Percentiles rank a stretch among this genome's conserved stretches.
Conservation (phyloP, 2,888 invertebrate genomes). For the Hirudinaria manillensis region DNA sequence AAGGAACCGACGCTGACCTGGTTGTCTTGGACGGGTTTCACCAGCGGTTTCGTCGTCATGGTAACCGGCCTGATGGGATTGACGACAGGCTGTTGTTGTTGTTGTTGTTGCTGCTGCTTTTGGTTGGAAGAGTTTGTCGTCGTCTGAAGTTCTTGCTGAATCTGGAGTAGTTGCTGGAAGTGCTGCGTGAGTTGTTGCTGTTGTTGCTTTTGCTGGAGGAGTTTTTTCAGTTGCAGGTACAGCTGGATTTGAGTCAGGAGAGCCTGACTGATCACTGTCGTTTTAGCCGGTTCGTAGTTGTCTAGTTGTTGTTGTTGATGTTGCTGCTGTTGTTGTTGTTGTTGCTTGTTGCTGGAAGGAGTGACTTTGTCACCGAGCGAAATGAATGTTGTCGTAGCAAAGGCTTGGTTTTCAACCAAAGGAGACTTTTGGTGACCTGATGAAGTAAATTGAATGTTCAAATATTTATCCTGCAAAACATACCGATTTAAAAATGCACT, state of each 20-base stretch:
- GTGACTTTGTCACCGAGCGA: too few relatives aligned
- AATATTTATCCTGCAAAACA: too few relatives aligned
- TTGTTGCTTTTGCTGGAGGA: not conserved
- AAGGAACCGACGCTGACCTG: not conserved
- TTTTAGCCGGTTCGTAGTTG: not conserved
- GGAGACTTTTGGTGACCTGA: too few relatives aligned
- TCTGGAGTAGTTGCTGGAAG: not conserved
- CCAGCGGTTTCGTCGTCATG: not conserved
- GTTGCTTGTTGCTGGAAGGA: too few relatives aligned
- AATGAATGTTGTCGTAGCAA: too few relatives aligned
- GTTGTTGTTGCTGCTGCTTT: too few relatives aligned
- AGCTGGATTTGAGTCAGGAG: not conserved
- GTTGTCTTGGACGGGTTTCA: not conserved
- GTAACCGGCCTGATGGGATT: not conserved
- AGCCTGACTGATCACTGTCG: not conserved
- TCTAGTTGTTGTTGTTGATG: too few relatives aligned
- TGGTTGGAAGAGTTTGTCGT: not conserved
- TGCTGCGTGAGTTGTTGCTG: constrained; percentile 1
- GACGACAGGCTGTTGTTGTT: not conserved
- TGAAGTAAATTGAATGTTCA: too few relatives aligned
- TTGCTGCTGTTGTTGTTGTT: too few relatives aligned
- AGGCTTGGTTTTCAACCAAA: too few relatives aligned
- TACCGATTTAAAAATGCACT: too few relatives aligned
- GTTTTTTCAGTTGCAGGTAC: constrained; percentile 2
- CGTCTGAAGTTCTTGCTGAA: not conserved